Base-by-base conservation (phyloP, 2,797 vertebrate genomes). In the Thunnus albacares region DNA sequence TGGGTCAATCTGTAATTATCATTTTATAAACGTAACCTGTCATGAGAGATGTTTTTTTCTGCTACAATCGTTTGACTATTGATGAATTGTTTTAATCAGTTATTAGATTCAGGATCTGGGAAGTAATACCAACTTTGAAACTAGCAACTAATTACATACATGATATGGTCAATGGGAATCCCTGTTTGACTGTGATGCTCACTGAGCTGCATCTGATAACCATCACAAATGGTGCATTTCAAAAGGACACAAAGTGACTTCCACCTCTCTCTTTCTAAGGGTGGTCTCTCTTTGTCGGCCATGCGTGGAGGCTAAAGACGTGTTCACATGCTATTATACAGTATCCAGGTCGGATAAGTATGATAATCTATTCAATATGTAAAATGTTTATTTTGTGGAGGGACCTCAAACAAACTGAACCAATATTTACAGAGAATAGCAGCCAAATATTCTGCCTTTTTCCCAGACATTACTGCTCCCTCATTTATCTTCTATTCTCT, bases 321-420 rank as follows among this genome's bases (percentile, higher is more conserved):
- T 77, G 90, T 92, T 95, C 92, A 88, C 96, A 96, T 95, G 94
- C 93, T 94, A 95, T 91, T 89, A 92, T 93, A 92, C 90, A 94
- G 90, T 88, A 86, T 93, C 87, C 92, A 95, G 93, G 91, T 94
- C 79, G 80, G 88, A 88, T 86, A 94, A 91, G 89, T 87, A 93
- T 85, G 90, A 85, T 94, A 96, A 95, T 95, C 89, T 90, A 80
- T 93, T 94, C 94, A 96, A 89, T 92, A 95, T 94, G 94, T 89
- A 92, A 95, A 90, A 91, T 84, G 92, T 95, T 95, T 96, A 92
- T 95, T 94, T 95, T 95, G 85, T 76, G 6, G 78, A 76, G 87
- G 82, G 91, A 89, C 89, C 90, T 93, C 88, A 91, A 94, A 94
- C 90, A 94, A 95, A 94, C 89, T 88, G 89, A 93, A 94, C 77